These are phyloP conservation scores for Leptura quadrifasciata DNA, from an alignment of 2,888 invertebrate species.

Conservation along the genomic window DNA sequence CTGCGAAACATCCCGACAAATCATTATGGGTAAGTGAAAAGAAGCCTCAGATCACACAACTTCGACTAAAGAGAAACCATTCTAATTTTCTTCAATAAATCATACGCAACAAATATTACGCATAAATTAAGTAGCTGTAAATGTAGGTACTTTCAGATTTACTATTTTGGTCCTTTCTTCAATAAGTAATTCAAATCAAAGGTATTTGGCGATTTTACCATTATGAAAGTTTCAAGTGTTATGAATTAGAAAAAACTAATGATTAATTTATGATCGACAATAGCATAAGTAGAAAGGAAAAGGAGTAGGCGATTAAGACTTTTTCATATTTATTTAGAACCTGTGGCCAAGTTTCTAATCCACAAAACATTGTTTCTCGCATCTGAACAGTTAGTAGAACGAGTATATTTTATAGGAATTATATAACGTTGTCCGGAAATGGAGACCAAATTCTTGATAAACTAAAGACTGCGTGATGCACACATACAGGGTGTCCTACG, in stretches of 20 bases:
- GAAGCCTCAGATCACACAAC: background rate
- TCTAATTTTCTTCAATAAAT: background rate
- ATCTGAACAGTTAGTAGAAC: background rate
- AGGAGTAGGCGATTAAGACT: background rate
- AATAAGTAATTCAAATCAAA: background rate
- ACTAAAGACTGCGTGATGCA: too few relatives aligned
- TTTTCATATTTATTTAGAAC: background rate
- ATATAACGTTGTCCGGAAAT: too few relatives aligned
- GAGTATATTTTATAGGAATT: background rate
- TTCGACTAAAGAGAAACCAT: conserved; percentile 3
- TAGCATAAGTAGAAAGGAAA: background rate
- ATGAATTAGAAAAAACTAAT: background rate
- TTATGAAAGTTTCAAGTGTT: conserved; percentile 16
- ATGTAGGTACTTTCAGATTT: conserved; percentile 1
- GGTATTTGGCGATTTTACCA: background rate
- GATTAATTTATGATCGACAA: conserved; percentile 9
- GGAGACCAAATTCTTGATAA: too few relatives aligned
- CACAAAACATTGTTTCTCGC: background rate
- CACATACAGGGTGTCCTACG: too few relatives aligned
- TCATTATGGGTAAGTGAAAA: background rate
- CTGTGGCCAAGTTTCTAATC: background rate
- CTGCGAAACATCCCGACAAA: background rate
- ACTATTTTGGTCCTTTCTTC: conserved; percentile 14
- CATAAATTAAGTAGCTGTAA: conserved; percentile 4
- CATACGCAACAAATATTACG: background rate